Conservation (phyloP, 2,113 vertebrate species). For the Chaetodon auriga region DNA sequence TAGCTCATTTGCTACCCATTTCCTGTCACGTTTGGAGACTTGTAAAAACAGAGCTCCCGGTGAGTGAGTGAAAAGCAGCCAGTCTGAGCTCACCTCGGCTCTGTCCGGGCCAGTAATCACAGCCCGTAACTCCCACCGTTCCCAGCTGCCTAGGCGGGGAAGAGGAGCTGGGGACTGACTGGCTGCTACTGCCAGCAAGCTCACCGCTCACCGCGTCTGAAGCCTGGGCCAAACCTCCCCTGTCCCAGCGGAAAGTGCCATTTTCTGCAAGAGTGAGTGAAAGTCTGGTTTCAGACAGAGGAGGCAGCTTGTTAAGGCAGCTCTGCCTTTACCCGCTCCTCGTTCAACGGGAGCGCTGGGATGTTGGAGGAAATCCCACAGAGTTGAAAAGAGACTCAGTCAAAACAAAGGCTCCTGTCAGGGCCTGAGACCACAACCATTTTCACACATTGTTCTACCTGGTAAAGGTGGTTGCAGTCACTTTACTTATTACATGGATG, state of each 20-base stretch:
- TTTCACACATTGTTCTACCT: slow-evolving; percentile 68
- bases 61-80: slow-evolving; percentile 60
- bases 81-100: slow-evolving; percentile 76
- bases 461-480: slow-evolving; percentile 60
- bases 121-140: slow-evolving; percentile 75
- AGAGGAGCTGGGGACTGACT: slow-evolving; percentile 60
- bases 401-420: slow-evolving; percentile 65
- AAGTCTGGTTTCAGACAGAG: slow-evolving; percentile 66
- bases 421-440: slow-evolving; percentile 41
- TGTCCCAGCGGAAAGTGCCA: slow-evolving; percentile 75
- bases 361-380: slow-evolving; percentile 71
- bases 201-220: slow-evolving; percentile 63
- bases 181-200: slow-evolving; percentile 57
- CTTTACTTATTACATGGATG: slow-evolving; percentile 47
- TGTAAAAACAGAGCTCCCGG: slow-evolving; percentile 67
- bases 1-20: slow-evolving; percentile 61
- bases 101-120: slow-evolving; percentile 71
- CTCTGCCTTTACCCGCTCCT: slow-evolving; percentile 48
- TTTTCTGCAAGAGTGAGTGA: slow-evolving; percentile 70
- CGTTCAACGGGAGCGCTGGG: slow-evolving; percentile 67
- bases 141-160: slow-evolving; percentile 70
- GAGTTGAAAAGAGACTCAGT: slow-evolving; percentile 65
- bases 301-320: slow-evolving; percentile 69
- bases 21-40: slow-evolving; percentile 65
- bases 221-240: slow-evolving; percentile 72